A percentile compares a stretch with the other conserved stretches of the same genome.
phyloP scores from a whole-genome alignment of 2,113 vertebrate genomes.

The Daubentonia madagascariensis region DNA sequence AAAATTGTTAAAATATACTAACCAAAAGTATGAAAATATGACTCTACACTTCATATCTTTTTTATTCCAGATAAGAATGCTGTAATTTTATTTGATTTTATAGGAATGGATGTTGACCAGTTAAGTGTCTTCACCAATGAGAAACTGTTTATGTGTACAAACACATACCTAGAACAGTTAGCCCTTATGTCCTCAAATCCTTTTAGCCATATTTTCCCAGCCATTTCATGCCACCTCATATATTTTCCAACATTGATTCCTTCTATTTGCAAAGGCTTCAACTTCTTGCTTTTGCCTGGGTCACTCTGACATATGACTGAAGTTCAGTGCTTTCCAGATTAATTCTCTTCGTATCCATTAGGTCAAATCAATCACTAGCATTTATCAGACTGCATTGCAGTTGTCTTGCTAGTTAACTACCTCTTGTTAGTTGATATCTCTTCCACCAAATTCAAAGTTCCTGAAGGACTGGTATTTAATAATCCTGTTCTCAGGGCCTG shows the following conservation, averaged over 20 bases:
- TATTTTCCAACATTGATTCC: background rate
- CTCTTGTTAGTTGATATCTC: background rate
- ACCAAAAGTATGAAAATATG: background rate
- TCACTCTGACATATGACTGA: background rate
- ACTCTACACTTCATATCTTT: background rate
- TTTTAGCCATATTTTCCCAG: background rate
- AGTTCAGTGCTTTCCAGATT: background rate
- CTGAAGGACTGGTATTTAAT: background rate
- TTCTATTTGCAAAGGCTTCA: background rate
- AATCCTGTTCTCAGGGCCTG: background rate
- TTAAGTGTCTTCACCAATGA: background rate
- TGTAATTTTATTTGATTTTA: background rate
- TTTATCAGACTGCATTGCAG: background rate
- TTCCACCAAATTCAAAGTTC: background rate
- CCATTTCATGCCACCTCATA: background rate
- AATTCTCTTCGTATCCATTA: background rate
- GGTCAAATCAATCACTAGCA: background rate
- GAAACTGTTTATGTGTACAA: background rate
- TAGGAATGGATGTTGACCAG: background rate
- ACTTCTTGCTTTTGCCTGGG: background rate
- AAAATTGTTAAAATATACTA: constrained; percentile 29
- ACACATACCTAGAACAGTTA: background rate
- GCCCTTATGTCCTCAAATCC: background rate
- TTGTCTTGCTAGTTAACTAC: background rate
- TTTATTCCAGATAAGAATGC: background rate